Conservation (phyloP, 2,113 vertebrate genomes). For the Apodemus sylvaticus region DNA sequence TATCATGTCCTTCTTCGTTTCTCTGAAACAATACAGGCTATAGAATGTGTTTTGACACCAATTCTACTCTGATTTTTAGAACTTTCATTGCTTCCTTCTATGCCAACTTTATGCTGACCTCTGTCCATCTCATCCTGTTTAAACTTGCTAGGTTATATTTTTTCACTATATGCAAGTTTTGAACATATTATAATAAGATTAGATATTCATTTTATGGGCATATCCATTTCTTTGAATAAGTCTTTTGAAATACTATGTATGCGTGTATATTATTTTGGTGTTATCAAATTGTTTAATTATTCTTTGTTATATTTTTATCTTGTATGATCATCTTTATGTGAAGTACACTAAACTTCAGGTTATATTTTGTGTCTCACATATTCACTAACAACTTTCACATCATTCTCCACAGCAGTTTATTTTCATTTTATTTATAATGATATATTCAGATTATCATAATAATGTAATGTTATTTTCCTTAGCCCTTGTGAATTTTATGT, state of each 20-base stretch:
- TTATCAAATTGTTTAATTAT: neutral
- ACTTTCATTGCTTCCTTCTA: neutral
- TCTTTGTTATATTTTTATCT: neutral
- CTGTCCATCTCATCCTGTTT: neutral
- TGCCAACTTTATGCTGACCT: neutral
- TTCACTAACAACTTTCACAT: neutral
- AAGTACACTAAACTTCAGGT: too few relatives aligned
- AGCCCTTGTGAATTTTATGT: too few relatives aligned
- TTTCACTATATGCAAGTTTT: neutral
- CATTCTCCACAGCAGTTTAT: too few relatives aligned
- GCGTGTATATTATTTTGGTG: neutral
- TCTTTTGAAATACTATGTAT: neutral
- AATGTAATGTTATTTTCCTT: neutral
- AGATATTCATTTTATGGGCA: neutral
- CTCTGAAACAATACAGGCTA: neutral
- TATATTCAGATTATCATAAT: neutral
- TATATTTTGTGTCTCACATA: neutral
- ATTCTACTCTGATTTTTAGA: neutral
- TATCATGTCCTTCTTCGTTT: neutral
- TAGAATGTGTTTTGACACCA: neutral
- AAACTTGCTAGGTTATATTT: neutral
- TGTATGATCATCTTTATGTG: neutral
- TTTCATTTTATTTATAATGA: neutral
- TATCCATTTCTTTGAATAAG: neutral
- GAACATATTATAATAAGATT: neutral